Base-by-base conservation (phyloP, 2,113 vertebrate genomes). In the Thunnus thynnus region DNA sequence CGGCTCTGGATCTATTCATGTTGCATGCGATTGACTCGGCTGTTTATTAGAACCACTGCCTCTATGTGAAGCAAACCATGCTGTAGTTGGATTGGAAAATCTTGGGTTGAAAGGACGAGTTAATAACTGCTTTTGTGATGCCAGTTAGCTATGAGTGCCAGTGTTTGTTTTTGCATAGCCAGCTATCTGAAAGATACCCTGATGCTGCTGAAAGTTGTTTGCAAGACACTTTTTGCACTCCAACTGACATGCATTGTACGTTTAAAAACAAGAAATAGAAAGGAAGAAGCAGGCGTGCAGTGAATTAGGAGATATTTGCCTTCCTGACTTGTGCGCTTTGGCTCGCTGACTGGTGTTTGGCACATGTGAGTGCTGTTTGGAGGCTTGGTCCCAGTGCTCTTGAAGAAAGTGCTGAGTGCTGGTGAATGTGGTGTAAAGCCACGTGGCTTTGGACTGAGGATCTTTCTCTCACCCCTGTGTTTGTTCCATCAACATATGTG, bases 321-420 rank as follows among this genome's bases (percentile, higher is more conserved):
- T 85, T 27, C 51, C 75, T 73, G 76, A 83, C 70, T 86, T 66
- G 70, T 83, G 47, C 30, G 22, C 72, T 62, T 83, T 84, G 90
- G 87, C 84, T 57, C 54, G 27, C 88, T 55, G 30, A 71, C n/a
- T 54, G 61, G 57, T 78, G 86, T 86, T 86, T 89, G 88, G 86
- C 76, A 73, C 73, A 51, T 47, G 57, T 1, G 1, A 70, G 32
- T 1, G 67, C 79, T 71, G 79, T 84, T 85, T 47, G 73, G 60
- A 80, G 80, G 55, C 55, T 76, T 30, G 47, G 63, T 57, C 78
- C 68, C 82, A 66, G 86, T 48, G 12, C 82, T 82, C 64, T 76
- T 74, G 56, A 58, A 79, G 75, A 93, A 94, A 92, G 89, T 93
- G 90, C 91, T 92, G 93, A 94, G 90, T 84, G 82, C 84, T 84